These are phyloP conservation scores for Datnioides undecimradiatus DNA, from an alignment of 2,113 vertebrate genomes.

Conservation along the genomic window DNA sequence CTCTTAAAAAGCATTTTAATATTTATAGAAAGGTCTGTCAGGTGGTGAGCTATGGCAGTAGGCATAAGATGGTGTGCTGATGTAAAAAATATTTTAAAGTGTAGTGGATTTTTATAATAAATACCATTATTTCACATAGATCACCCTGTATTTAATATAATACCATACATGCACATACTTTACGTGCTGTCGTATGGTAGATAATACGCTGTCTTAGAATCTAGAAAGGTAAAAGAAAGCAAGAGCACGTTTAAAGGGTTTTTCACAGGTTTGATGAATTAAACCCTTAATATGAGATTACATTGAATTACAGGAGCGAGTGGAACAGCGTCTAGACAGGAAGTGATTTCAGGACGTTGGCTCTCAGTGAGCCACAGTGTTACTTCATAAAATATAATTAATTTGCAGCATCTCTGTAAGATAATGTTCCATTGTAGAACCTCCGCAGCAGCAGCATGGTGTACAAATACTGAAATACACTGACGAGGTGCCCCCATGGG, in stretches of 20 bases:
- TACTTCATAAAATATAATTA: not conserved
- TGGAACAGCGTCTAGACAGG: not conserved
- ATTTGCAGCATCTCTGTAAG: not conserved
- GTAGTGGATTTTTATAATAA: too few relatives aligned
- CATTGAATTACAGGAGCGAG: not conserved
- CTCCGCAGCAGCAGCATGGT: not conserved
- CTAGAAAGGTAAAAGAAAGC: not conserved
- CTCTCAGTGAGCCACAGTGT: not conserved
- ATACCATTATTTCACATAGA: too few relatives aligned
- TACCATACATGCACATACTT: too few relatives aligned
- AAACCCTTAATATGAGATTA: not conserved
- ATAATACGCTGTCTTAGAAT: not conserved
- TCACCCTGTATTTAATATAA: too few relatives aligned
- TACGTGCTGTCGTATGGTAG: not conserved
- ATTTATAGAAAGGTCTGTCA: too few relatives aligned
- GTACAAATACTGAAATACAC: not conserved
- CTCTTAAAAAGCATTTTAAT: too few relatives aligned
- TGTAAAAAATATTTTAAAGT: too few relatives aligned
- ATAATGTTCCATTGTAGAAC: not conserved
- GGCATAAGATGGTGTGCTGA: too few relatives aligned
- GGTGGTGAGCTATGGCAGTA: not conserved
- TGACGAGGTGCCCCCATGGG: not conserved
- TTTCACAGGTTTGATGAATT: not conserved
- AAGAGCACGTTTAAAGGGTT: not conserved
- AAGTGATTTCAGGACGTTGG: not conserved